Base-by-base conservation (phyloP, 2,888 invertebrate genomes). In the Drosophila rellima region DNA sequence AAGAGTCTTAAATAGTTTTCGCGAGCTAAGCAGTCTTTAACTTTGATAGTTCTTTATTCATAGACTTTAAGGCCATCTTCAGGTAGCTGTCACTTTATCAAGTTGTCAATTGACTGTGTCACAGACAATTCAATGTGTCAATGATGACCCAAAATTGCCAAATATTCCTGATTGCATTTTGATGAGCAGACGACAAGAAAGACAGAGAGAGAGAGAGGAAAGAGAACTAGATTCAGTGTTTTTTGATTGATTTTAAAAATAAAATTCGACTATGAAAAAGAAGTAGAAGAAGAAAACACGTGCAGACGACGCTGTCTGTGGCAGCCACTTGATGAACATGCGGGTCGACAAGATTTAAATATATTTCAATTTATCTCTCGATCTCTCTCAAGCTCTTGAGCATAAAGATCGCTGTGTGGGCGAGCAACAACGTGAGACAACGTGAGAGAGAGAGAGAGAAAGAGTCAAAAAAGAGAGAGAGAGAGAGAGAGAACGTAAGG, bases 201-300 rank as follows among this genome's bases (percentile, higher is more conserved):
- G 29, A 29, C 31, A 50, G 33, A 33, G 15, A 20, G 20, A 44
- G 35, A 60, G 17, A 42, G 48, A 59, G 13, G 52, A 48, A 40
- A 37, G 37, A 42, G 39, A 50, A 35, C 40, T 40, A 55, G 59
- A 64, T 65, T 31, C 59, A 69, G 57, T 31, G 50, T 35, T 66
- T 62, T 74, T 83, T 82, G 83, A 85, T 85, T 82, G 83, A 85
- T 78, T 82, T 85, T 85, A 82, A 83, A 83, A 83, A 85, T 82
- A 85, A 69, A 70, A 70, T 74, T 76, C 63, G 15, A 45, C 52
- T 35, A 4, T 13, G 37, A 55, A 26, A 8, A 15, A 44, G n/a
- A 23, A 23, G 20, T 8, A 3, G 8, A 4, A 18, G 23, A 52
- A 20, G 10, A 33, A 59, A 69, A 70, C 77, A 77, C 77, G 73